Evolutionary conservation across 2,888 invertebrate species (phyloP).

Genomic region (Muschampia plurimacula): DNA sequence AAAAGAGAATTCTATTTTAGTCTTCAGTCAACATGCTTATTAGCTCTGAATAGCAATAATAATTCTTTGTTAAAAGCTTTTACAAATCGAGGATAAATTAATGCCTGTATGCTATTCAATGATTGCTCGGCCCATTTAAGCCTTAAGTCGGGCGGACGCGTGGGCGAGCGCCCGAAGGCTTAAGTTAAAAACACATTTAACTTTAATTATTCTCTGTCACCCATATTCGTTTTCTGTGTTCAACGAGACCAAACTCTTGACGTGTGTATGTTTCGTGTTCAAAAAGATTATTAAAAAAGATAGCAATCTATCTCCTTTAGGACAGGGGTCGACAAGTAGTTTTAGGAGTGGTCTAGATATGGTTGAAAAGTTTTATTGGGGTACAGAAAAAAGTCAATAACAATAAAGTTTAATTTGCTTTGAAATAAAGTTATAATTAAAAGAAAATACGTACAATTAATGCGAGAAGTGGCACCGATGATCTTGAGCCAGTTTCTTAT

Average conservation of each 20-base stretch:
- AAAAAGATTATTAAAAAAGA: background rate
- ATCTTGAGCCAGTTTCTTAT: too few relatives aligned
- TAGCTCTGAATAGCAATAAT: slow-evolving; percentile 40
- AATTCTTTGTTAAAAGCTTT: slow-evolving; percentile 41
- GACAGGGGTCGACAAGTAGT: too few relatives aligned
- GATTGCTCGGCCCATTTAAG: slow-evolving; percentile 38
- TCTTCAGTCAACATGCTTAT: slow-evolving; percentile 37
- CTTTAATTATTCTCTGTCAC: slow-evolving; percentile 39
- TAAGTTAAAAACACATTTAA: slow-evolving; percentile 39
- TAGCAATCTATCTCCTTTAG: too few relatives aligned
- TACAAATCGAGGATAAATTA: slow-evolving; percentile 40
- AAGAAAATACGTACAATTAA: too few relatives aligned
- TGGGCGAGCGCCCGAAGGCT: slow-evolving; percentile 34
- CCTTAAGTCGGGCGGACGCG: slow-evolving; percentile 29
- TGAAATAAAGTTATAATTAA: too few relatives aligned
- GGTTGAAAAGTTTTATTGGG: too few relatives aligned
- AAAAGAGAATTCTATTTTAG: slow-evolving; percentile 34
- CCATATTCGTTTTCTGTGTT: slow-evolving; percentile 32
- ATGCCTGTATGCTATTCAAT: slow-evolving; percentile 39
- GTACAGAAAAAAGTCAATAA: too few relatives aligned
- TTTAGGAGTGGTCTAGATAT: too few relatives aligned
- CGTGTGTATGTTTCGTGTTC: background rate
- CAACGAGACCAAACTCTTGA: slow-evolving; percentile 10
- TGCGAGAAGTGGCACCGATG: too few relatives aligned
- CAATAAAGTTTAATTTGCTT: too few relatives aligned